These are phyloP conservation scores for Zhuqinia jingwanae DNA, from an alignment of 2,888 invertebrate genomes.

Conservation along the genomic window DNA sequence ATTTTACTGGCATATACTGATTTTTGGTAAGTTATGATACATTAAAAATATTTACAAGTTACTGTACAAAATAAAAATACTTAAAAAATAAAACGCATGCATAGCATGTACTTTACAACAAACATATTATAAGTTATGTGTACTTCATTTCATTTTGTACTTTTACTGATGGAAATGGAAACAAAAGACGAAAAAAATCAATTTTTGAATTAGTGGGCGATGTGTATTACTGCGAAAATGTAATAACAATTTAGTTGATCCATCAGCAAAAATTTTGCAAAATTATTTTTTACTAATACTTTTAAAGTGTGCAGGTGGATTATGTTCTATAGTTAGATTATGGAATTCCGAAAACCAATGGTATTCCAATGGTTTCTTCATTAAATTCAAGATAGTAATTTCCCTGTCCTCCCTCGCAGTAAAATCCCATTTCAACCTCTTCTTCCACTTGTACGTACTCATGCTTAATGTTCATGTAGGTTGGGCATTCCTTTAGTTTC, in stretches of 20 bases:
- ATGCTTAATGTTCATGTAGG: constrained; percentile 72
- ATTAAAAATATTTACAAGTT: constrained; percentile 37
- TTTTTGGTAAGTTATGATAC: constrained; percentile 4
- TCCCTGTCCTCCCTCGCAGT: constrained; percentile 70
- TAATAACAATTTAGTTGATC: background rate
- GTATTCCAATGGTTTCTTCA: constrained; percentile 66
- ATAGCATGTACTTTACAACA: constrained; percentile 39
- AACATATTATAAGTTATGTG: constrained; percentile 23
- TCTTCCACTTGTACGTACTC: constrained; percentile 61
- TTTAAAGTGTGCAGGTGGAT: background rate
- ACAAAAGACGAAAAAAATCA: background rate
- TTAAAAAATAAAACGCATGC: constrained; percentile 18
- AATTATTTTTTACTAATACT: constrained; percentile 32
- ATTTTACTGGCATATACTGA: background rate
- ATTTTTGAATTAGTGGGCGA: too few species aligned
- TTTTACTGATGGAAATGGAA: constrained; percentile 15
- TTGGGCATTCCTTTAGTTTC: constrained; percentile 66
- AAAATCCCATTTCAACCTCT: constrained; percentile 74
- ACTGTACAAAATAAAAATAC: constrained; percentile 45
- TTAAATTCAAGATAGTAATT: constrained; percentile 69
- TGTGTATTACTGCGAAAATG: background rate
- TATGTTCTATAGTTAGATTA: constrained; percentile 12
- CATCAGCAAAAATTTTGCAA: constrained; percentile 25
- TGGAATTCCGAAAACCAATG: constrained; percentile 68
- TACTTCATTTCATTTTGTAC: constrained; percentile 7